Conservation (phyloP, 2,888 invertebrate genomes). For the Psococerastis gibbosa region DNA sequence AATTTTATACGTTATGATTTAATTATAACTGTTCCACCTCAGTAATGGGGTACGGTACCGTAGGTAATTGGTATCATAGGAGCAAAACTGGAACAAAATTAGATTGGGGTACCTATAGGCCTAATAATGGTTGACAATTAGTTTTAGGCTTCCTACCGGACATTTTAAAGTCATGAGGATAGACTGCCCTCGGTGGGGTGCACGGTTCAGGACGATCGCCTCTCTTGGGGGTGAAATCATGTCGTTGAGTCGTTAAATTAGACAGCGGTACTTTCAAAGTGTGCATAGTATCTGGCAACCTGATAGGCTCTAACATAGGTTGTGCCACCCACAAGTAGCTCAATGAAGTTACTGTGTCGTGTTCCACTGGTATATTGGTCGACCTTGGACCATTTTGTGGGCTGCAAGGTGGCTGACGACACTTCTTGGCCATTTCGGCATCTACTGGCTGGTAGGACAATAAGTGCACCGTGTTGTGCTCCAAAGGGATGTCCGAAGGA, state of each 20-base stretch:
- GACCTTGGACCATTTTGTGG: too few relatives aligned
- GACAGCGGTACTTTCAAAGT: background rate
- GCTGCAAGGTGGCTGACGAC: background rate
- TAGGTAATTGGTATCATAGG: too few relatives aligned
- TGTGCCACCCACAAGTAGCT: background rate
- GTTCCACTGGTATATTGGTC: background rate
- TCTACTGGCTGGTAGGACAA: slow-evolving; percentile 4
- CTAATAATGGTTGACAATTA: too few relatives aligned
- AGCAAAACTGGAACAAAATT: too few relatives aligned
- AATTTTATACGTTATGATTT: too few relatives aligned
- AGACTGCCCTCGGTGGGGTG: too few relatives aligned
- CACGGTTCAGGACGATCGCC: too few relatives aligned
- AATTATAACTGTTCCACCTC: too few relatives aligned
- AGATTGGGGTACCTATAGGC: too few relatives aligned
- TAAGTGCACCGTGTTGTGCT: background rate
- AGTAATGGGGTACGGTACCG: too few relatives aligned
- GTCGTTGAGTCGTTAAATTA: background rate
- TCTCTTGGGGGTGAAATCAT: background rate
- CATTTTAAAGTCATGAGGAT: too few relatives aligned
- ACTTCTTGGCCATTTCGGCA: background rate
- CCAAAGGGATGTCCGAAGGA: background rate
- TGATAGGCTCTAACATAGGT: background rate
- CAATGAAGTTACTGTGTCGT: background rate
- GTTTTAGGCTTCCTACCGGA: too few relatives aligned
- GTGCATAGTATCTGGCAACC: background rate